These are phyloP conservation scores for Mystacides longicornis DNA, from an alignment of 2,888 invertebrate genomes.

Conservation along the genomic window DNA sequence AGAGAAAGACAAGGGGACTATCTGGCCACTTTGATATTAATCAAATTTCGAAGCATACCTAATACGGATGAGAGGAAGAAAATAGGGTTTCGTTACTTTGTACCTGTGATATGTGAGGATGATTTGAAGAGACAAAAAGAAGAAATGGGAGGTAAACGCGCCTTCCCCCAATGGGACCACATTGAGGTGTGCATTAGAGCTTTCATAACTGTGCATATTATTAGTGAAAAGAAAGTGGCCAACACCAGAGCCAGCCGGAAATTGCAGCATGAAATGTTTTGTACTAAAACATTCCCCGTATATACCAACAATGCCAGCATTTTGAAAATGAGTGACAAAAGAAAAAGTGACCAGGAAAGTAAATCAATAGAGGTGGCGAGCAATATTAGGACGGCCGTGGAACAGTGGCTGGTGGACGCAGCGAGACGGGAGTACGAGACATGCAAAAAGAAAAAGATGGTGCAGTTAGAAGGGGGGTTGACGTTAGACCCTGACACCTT, in stretches of 20 bases:
- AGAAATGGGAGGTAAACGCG: constrained; percentile 11
- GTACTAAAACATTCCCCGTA: constrained; percentile 18
- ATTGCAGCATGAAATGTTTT: constrained; percentile 17
- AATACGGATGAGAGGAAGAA: constrained; percentile 31
- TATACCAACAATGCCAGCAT: constrained; percentile 3
- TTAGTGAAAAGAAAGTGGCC: constrained; percentile 45
- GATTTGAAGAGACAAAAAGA: constrained; percentile 25
- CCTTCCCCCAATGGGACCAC: constrained; percentile 23
- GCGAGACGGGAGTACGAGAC: constrained; percentile 34
- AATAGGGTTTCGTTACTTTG: constrained; percentile 47
- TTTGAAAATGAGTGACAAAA: constrained; percentile 23
- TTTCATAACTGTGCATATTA: constrained; percentile 47
- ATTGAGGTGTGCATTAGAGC: constrained; percentile 49
- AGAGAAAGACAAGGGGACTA: constrained; percentile 44
- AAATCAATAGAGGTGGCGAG: constrained; percentile 16
- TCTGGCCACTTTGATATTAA: constrained; percentile 44
- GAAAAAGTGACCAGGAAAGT: constrained; percentile 24
- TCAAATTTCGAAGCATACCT: constrained; percentile 36
- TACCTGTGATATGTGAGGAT: constrained; percentile 34
- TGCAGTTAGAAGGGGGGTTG: too few relatives aligned
- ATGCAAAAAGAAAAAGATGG: too few relatives aligned
- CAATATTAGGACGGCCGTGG: constrained; percentile 23
- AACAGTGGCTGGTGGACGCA: constrained; percentile 27
- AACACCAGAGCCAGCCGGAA: constrained; percentile 21
- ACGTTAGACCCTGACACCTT: constrained; percentile 29